Evolutionary conservation across 2,113 vertebrate species (phyloP), one percentile per base, ranked within the genome.

Genomic region (Delphinapterus leucas): DNA sequence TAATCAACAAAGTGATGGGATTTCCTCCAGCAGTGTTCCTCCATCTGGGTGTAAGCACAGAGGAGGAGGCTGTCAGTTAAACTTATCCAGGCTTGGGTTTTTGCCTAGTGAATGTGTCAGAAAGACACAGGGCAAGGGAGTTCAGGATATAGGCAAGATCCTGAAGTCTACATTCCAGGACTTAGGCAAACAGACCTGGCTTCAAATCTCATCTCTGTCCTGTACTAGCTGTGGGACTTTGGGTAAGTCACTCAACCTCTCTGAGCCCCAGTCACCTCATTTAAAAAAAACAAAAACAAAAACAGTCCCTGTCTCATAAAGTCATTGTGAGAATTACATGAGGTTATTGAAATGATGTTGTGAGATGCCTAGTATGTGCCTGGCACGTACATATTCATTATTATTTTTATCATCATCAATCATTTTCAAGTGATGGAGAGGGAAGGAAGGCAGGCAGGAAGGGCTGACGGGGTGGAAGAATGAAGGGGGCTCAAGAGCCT

Each of bases 1-100:
- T 95, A 93, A 97, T 95, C 83, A 95, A 95, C 97, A 97, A 93
- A 97, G 90, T 65, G 94, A 96, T 93, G 89, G 58, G 33, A 89
- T 95, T 96, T 94, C 93, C 96, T 96, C 92, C 96, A 97, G 86
- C 90, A 70, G 26, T 67, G 47, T 68, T 97, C 95, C 96, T 98
- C 73, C 87, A 80, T 97, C 93, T 93, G 96, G 79, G 83, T 89
- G 55, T 92, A 79, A 97, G 80, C 77, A 81, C 67, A 85, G 68
- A 97, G 65, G 76, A 95, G 95, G 86, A 97, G 73, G 79, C 92
- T 95, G 73, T 96, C 94, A 93, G 93, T 95, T 94, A 96, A 91
- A 91, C 83, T 67, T 82, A 86, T 97, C 83, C 93, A 74, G 88
- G 79, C 82, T 96, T 96, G 86, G 86, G 86, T 83, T 96, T 94